Conservation (phyloP, 2,888 invertebrate species). For the Stenotaenia linearis region DNA sequence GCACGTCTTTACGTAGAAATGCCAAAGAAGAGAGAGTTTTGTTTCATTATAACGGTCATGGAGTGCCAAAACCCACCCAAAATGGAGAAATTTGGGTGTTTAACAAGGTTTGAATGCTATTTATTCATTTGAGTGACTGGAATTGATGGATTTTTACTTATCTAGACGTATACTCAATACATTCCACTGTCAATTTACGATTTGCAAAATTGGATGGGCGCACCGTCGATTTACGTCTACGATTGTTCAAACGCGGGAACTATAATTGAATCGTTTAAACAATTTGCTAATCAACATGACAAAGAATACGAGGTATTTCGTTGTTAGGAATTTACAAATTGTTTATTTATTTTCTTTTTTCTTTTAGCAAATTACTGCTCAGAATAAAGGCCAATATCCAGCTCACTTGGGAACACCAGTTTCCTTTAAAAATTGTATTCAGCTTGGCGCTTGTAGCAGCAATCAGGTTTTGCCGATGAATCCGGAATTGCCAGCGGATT, state of each 20-base stretch:
- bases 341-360: neutral
- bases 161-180: slow-evolving; percentile 97
- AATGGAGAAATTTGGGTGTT: slow-evolving; percentile 99
- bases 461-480: slow-evolving; percentile 93
- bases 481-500: slow-evolving; percentile 91
- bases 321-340: neutral
- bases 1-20: slow-evolving; percentile 85
- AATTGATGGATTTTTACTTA: slow-evolving; percentile 47
- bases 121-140: neutral
- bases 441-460: slow-evolving; percentile 91
- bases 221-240: slow-evolving; percentile 97
- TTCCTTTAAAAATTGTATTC: slow-evolving; percentile 81
- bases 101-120: slow-evolving; percentile 65
- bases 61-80: slow-evolving; percentile 93
- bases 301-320: slow-evolving; percentile 61
- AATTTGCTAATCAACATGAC: slow-evolving; percentile 86
- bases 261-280: slow-evolving; percentile 70
- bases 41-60: slow-evolving; percentile 99
- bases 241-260: slow-evolving; percentile 98
- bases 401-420: slow-evolving; percentile 39
- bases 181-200: slow-evolving; percentile 98
- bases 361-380: slow-evolving; percentile 41
- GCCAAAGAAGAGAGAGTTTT: slow-evolving; percentile 97
- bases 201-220: slow-evolving; percentile 98
- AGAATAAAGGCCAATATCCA: slow-evolving; percentile 38